A percentile compares a stretch with the other conserved stretches of the same genome.
phyloP scores from a whole-genome alignment of 2,797 vertebrate genomes.

The Amniataba percoides region DNA sequence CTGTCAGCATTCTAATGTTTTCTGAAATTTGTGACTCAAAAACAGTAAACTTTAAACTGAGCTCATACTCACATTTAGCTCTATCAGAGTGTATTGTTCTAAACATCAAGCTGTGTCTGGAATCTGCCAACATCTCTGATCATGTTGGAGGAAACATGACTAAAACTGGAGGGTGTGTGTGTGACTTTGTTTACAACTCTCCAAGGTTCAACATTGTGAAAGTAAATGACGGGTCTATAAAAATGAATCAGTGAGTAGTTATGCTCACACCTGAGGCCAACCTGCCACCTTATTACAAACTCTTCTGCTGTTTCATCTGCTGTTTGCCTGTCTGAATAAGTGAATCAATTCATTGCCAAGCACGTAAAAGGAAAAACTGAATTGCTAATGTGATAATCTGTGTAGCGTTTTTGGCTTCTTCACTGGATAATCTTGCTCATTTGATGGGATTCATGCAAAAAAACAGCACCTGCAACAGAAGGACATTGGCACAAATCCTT shows the following conservation, averaged over 20 bases:
- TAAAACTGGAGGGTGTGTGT: neutral
- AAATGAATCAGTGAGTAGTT: neutral
- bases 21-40: neutral
- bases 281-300: neutral
- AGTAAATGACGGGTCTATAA: neutral
- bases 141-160: neutral
- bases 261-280: neutral
- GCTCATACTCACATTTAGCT: neutral
- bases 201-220: neutral
- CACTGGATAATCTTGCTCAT: conserved; percentile 28
- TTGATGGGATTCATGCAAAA: conserved; percentile 42
- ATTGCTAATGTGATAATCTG: conserved; percentile 12
- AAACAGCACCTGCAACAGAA: conserved; percentile 7
- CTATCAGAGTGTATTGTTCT: neutral
- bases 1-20: neutral
- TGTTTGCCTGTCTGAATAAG: conserved; percentile 11
- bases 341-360: conserved; percentile 9
- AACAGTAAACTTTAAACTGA: neutral
- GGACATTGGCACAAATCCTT: conserved; percentile 21
- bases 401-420: conserved; percentile 22
- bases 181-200: neutral
- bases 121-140: neutral
- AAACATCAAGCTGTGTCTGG: neutral
- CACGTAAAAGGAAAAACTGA: neutral
- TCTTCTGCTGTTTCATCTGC: neutral